A percentile compares a stretch with the other conserved stretches of the same genome.
Conservation (phyloP, 2,797 vertebrate genomes). For the Steatocranus sp. region DNA sequence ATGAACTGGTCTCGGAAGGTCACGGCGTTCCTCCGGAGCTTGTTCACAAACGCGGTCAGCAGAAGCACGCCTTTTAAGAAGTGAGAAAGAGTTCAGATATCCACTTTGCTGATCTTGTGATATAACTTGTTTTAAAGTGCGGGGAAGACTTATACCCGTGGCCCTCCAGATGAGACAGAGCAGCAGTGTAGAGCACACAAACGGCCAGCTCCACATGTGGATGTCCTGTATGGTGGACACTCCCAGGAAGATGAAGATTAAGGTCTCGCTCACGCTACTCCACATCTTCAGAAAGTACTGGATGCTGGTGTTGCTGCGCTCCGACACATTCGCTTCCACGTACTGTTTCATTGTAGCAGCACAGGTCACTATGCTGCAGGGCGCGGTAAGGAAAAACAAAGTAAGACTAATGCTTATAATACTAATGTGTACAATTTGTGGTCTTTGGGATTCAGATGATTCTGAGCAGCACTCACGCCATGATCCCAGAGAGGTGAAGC, state of each 20-base stretch:
- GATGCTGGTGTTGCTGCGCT: constrained; percentile 91
- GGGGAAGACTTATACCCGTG: constrained; percentile 67
- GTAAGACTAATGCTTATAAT: not conserved
- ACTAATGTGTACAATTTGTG: not conserved
- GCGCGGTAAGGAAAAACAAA: not conserved
- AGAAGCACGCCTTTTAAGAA: constrained; percentile 79
- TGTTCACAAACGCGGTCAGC: constrained; percentile 90
- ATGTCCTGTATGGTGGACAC: constrained; percentile 86
- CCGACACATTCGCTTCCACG: constrained; percentile 84
- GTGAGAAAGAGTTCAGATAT: not conserved
- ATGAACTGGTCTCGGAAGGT: constrained; percentile 92
- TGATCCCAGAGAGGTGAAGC: constrained; percentile 83
- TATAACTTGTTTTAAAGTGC: not conserved
- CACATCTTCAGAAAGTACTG: constrained; percentile 96
- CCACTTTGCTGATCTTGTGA: not conserved
- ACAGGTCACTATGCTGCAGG: constrained; percentile 78
- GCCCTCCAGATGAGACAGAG: constrained; percentile 88
- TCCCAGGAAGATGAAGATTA: constrained; percentile 93
- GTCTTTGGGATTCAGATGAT: not conserved
- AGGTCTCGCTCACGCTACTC: constrained; percentile 91
- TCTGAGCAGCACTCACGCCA: constrained; percentile 74
- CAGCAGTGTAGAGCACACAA: constrained; percentile 85
- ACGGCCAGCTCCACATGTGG: constrained; percentile 87
- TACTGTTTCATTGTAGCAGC: constrained; percentile 85
- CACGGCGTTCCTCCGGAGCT: constrained; percentile 87